Base-by-base conservation (phyloP, 2,113 vertebrate genomes). In the Hiodon tergisus region DNA sequence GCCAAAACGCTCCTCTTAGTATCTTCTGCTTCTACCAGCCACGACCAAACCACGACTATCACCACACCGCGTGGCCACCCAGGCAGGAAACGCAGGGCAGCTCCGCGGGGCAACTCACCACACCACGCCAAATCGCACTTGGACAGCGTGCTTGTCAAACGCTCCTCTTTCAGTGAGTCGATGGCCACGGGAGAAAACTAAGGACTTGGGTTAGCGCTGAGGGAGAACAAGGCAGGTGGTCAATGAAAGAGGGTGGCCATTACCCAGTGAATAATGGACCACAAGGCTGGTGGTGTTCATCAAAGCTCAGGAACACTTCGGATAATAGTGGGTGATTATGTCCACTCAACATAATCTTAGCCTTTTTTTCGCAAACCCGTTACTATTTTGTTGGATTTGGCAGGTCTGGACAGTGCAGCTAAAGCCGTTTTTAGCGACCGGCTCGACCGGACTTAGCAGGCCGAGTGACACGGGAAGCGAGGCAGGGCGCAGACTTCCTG, bases 241-340 rank as follows among this genome's bases (percentile, higher is more conserved):
- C 71, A 61, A 72, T 59, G 16, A 53, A 52, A 52, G 14, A 60
- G 61, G 14, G 10, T 5, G 17, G 52, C 71, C 57, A 62, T 72
- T 72, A 72, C n/a, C 5, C 6, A 17, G 17, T 72, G 14, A 72
- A 8, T 62, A 72, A 72, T 72, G 71, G 71, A 72, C 57, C 57
- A 31, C 50, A 5, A 11, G 7, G 5, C 16, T 17, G 13, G 58
- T 58, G 9, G 46, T n/a, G 51, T 7, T 51, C 31, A 46, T 4
- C 0, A 14, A 61, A 6, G 10, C 57, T 72, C 48, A 50, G 57
- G 46, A n/a, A 46, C 13, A 14, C 47, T 72, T 69, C 50, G 50
- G 61, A 60, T 51, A 61, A 48, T 14, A 47, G 48, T 17, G 47
- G 5, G 54, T 13, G 47, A 60, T 61, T 47, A 16, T 46, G 60